phyloP scores from a whole-genome alignment of 2,888 invertebrate genomes.

The Papilio gigon region DNA sequence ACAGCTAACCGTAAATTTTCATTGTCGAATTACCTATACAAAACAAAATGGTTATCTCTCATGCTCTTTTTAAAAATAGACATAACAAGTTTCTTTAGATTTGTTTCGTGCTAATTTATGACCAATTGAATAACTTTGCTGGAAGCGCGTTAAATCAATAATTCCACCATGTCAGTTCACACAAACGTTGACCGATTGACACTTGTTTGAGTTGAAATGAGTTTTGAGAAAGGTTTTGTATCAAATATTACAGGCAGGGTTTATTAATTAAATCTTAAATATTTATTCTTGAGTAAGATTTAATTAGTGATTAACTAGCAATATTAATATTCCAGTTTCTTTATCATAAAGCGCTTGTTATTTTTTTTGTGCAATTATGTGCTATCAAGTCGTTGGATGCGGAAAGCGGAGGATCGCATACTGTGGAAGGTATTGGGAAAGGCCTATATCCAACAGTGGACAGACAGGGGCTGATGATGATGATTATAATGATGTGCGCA shows the following conservation, averaged over 20 bases:
- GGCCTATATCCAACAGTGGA: no score
- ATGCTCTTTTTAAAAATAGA: background rate
- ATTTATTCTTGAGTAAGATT: background rate
- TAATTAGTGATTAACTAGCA: no score
- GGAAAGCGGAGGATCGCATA: no score
- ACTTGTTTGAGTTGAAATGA: background rate
- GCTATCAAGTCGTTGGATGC: no score
- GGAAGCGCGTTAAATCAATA: constrained; percentile 1
- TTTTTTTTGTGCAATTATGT: no score
- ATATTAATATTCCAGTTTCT: no score
- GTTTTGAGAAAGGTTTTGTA: background rate
- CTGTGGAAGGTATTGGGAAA: no score
- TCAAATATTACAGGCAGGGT: background rate
- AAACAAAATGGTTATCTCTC: background rate
- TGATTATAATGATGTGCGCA: no score
- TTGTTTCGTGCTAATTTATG: background rate
- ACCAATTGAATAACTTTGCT: background rate
- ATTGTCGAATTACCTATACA: background rate
- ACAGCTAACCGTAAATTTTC: background rate
- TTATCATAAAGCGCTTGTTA: no score
- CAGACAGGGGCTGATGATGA: no score
- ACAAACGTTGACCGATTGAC: constrained; percentile 1
- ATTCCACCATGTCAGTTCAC: background rate
- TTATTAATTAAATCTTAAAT: background rate
- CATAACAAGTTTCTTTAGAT: background rate